A percentile compares a stretch with the other conserved stretches of the same genome.
Conservation (phyloP, 2,113 vertebrate genomes). For the Saguinus midas region DNA sequence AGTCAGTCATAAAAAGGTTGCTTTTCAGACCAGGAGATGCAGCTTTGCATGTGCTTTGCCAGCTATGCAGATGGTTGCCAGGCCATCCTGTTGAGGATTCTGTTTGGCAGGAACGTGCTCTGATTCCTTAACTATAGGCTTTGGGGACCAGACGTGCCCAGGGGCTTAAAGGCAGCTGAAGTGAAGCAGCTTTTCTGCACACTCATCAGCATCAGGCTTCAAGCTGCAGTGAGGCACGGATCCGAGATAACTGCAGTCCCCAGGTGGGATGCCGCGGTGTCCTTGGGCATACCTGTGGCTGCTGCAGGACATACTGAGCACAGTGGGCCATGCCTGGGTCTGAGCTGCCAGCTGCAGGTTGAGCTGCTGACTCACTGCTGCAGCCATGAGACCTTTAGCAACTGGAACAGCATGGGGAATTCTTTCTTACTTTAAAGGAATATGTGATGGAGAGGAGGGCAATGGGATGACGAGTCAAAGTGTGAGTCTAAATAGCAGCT, state of each 20-base stretch:
- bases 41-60: background rate
- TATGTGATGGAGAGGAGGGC: background rate
- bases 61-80: background rate
- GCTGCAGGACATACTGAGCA: background rate
- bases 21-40: fast-evolving
- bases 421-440: background rate
- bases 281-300: fast-evolving
- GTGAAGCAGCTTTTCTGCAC: background rate
- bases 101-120: background rate
- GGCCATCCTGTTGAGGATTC: background rate
- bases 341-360: background rate
- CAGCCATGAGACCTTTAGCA: background rate
- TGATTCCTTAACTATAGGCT: background rate
- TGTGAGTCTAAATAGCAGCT: background rate
- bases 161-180: background rate
- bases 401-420: background rate
- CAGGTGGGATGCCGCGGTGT: background rate
- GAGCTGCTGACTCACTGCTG: conserved; percentile 27
- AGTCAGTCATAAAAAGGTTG: background rate
- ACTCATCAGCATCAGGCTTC: too few species aligned
- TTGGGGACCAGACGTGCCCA: background rate
- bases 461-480: background rate
- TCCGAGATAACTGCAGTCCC: background rate
- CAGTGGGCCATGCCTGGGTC: background rate
- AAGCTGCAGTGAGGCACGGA: background rate